Evolutionary conservation across 1,140 invertebrate species (phyloP).

Genomic region (Diorhabda carinulata): DNA sequence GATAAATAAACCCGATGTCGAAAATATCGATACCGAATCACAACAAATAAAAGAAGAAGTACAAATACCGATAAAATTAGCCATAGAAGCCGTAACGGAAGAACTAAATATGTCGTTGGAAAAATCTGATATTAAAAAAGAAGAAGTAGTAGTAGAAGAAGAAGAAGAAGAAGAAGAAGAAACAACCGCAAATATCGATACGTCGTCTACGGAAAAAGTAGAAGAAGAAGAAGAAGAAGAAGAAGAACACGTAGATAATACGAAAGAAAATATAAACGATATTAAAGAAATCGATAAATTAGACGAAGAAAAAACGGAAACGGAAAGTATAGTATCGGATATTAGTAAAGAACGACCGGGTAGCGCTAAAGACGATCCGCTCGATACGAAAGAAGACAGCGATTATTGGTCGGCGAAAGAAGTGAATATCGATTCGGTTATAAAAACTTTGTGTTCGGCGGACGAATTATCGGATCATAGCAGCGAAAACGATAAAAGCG

Average conservation of each 20-base stretch:
- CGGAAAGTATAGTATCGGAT: slow-evolving; percentile 36
- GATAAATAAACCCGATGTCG: slow-evolving; percentile 22
- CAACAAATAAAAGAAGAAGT: slow-evolving; percentile 14
- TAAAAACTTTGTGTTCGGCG: slow-evolving; percentile 61
- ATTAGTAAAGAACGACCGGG: slow-evolving; percentile 36
- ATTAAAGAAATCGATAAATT: slow-evolving; percentile 39
- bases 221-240: slow-evolving; percentile 10
- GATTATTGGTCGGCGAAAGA: slow-evolving; percentile 75
- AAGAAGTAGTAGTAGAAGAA: slow-evolving; percentile 19
- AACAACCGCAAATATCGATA: slow-evolving; percentile 18
- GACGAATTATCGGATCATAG: slow-evolving; percentile 48
- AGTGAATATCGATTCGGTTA: slow-evolving; percentile 73
- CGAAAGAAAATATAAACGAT: slow-evolving; percentile 13
- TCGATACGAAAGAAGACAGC: slow-evolving; percentile 63
- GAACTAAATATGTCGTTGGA: slow-evolving; percentile 38
- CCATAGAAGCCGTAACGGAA: slow-evolving; percentile 40
- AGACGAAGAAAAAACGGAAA: slow-evolving; percentile 40
- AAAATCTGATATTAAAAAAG: slow-evolving; percentile 23
- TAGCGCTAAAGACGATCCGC: slow-evolving; percentile 48
- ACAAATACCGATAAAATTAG: slow-evolving; percentile 27
- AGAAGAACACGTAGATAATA: slow-evolving; percentile 21
- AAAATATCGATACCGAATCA: slow-evolving; percentile 1
- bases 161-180: slow-evolving; percentile 20
- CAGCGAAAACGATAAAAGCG: slow-evolving; percentile 42
- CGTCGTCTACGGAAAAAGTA: background rate